A percentile compares a stretch with the other conserved stretches of the same genome.
Evolutionary conservation across 2,888 invertebrate species (phyloP).

Genomic region (Galerucella nymphaeae): DNA sequence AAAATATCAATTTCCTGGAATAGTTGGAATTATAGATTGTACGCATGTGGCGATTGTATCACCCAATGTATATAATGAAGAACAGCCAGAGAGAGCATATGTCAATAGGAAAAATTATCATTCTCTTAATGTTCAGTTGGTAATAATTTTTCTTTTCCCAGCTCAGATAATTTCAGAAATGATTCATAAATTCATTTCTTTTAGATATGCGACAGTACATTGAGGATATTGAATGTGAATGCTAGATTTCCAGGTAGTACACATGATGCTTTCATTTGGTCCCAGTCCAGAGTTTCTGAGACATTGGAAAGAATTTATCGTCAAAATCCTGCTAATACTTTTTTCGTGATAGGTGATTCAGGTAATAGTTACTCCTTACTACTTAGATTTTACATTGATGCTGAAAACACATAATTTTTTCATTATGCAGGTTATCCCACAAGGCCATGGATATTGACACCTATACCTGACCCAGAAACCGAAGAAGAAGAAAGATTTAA

Average conservation of each 20-base stretch:
- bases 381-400: slow-evolving; percentile 4
- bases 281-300: slow-evolving; percentile 24
- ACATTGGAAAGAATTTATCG: slow-evolving; percentile 22
- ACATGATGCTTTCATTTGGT: slow-evolving; percentile 43
- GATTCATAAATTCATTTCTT: slow-evolving; percentile 20
- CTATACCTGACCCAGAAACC: slow-evolving; percentile 19
- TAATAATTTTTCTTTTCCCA: slow-evolving; percentile 19
- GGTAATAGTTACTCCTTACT: slow-evolving; percentile 25
- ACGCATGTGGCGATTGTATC: slow-evolving; percentile 39
- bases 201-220: slow-evolving; percentile 39
- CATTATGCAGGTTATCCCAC: slow-evolving; percentile 31
- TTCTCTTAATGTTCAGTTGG: slow-evolving; percentile 40
- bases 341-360: slow-evolving; percentile 34
- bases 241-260: slow-evolving; percentile 42
- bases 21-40: slow-evolving; percentile 35
- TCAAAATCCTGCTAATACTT: slow-evolving; percentile 16
- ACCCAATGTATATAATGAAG: slow-evolving; percentile 16
- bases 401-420: neutral
- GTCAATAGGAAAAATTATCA: slow-evolving; percentile 39
- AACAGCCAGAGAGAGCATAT: slow-evolving; percentile 25
- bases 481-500: slow-evolving; percentile 27
- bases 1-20: slow-evolving; percentile 34
- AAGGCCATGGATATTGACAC: slow-evolving; percentile 32
- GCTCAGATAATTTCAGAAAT: neutral
- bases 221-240: slow-evolving; percentile 42